Percentiles rank a stretch among this genome's conserved stretches.
Conservation (phyloP, 2,797 vertebrate species). For the Arnoldichthys spilopterus region DNA sequence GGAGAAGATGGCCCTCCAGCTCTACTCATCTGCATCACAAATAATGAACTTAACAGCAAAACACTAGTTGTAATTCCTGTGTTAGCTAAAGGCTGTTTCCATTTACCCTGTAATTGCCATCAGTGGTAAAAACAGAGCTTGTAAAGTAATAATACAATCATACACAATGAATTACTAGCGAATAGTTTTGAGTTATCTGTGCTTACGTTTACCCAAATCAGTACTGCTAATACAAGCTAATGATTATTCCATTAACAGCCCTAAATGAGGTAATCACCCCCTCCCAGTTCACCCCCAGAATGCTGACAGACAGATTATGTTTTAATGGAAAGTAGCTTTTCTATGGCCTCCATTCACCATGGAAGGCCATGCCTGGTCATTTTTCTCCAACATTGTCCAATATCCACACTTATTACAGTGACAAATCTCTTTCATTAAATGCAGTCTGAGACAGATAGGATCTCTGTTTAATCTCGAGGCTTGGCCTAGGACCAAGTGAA, state of each 20-base stretch:
- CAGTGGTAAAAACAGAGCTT: background rate
- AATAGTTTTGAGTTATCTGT: conserved; percentile 32
- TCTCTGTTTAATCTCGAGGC: conserved; percentile 52
- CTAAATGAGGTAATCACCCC: conserved; percentile 31
- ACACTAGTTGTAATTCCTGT: conserved; percentile 54
- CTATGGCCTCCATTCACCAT: conserved; percentile 5
- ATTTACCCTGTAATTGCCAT: conserved; percentile 8
- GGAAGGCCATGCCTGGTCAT: conserved; percentile 1
- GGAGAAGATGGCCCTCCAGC: conserved; percentile 63
- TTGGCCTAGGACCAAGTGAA: conserved; percentile 48
- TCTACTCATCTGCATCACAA: conserved; percentile 65
- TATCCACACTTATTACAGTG: conserved; percentile 55
- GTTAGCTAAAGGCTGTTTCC: conserved; percentile 55
- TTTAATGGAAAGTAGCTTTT: conserved; percentile 33
- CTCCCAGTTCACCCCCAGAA: conserved; percentile 1
- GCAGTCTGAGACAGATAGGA: conserved; percentile 57
- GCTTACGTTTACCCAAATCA: conserved; percentile 50
- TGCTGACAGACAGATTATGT: conserved; percentile 29
- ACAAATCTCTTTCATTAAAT: conserved; percentile 58
- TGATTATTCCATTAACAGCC: conserved; percentile 36
- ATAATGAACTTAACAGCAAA: conserved; percentile 60
- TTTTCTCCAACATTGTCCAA: conserved; percentile 46
- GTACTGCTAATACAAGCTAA: background rate
- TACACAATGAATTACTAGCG: background rate
- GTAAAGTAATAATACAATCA: background rate